Evolutionary conservation across 2,888 invertebrate species (phyloP).

Genomic region (Marasmarcha lunaedactyla): DNA sequence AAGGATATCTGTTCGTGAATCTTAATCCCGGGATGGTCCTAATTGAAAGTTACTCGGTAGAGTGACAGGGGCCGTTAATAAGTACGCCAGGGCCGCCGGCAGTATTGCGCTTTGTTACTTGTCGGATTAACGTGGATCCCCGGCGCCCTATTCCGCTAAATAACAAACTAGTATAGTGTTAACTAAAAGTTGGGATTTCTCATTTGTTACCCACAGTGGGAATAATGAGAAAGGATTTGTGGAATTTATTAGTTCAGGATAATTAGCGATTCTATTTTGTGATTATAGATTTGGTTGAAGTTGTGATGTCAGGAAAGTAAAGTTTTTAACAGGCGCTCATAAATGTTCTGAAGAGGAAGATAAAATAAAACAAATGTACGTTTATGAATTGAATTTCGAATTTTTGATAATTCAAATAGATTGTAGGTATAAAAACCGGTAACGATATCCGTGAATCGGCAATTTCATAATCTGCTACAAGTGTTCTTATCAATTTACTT

Average conservation of each 20-base stretch:
- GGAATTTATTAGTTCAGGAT: conserved; percentile 15
- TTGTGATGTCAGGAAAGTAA: too few relatives aligned
- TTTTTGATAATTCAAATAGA: too few relatives aligned
- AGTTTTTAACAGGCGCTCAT: too few relatives aligned
- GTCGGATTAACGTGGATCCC: conserved; percentile 39
- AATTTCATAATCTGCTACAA: too few relatives aligned
- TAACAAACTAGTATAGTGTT: conserved; percentile 29
- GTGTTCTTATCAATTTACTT: too few relatives aligned
- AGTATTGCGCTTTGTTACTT: conserved; percentile 29
- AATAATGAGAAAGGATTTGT: conserved; percentile 20
- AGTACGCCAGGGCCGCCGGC: conserved; percentile 26
- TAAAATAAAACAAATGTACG: too few relatives aligned
- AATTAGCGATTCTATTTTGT: too few relatives aligned
- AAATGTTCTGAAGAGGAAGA: too few relatives aligned
- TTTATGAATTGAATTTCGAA: too few relatives aligned
- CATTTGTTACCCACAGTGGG: conserved; percentile 18
- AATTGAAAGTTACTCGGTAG: conserved; percentile 37
- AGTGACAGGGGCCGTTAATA: conserved; percentile 39
- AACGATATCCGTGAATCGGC: too few relatives aligned
- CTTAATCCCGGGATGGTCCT: conserved; percentile 21
- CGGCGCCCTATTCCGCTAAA: conserved; percentile 28
- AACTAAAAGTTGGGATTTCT: conserved; percentile 24
- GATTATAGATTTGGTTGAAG: conserved; percentile 14
- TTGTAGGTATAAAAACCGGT: too few relatives aligned
- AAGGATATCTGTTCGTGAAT: conserved; percentile 8